A percentile compares a stretch with the other conserved stretches of the same genome.
phyloP scores from a whole-genome alignment of 2,888 invertebrate species.

The Zhengitettix transpicula region DNA sequence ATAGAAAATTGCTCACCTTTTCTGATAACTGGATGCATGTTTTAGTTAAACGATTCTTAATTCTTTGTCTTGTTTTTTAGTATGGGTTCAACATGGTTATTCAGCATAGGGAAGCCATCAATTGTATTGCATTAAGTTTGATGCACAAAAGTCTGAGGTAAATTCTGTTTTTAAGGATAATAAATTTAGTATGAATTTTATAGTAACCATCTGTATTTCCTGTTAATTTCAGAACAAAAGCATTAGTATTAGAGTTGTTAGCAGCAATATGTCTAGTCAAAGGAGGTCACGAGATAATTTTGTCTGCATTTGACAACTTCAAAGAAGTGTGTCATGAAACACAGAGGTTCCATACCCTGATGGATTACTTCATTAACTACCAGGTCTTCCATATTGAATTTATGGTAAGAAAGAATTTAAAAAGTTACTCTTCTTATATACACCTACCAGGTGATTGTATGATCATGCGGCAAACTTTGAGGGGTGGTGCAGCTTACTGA shows the following conservation, averaged over 20 bases:
- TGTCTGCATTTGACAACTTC: conserved; percentile 95
- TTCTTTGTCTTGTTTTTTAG: conserved; percentile 33
- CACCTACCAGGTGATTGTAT: too few relatives aligned
- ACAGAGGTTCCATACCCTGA: conserved; percentile 84
- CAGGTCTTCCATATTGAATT: conserved; percentile 96
- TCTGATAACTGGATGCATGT: neutral
- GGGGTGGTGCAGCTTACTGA: too few relatives aligned
- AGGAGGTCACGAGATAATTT: conserved; percentile 96
- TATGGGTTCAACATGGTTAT: conserved; percentile 99
- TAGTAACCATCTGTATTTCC: conserved; percentile 4
- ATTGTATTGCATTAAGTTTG: conserved; percentile 91
- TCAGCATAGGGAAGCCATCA: conserved; percentile 93
- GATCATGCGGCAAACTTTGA: too few relatives aligned
- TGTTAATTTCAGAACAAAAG: conserved; percentile 61
- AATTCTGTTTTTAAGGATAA: neutral
- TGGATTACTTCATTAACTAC: conserved; percentile 93
- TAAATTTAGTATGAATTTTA: neutral
- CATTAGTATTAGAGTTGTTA: conserved; percentile 85
- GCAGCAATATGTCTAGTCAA: conserved; percentile 98
- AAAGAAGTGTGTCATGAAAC: conserved; percentile 81
- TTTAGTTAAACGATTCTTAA: neutral
- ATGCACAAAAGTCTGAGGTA: conserved; percentile 85
- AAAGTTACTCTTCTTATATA: too few relatives aligned
- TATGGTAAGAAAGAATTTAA: conserved; percentile 58
- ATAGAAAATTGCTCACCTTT: too few relatives aligned